Conservation (phyloP, 2,113 vertebrate genomes). For the Leptodactylus fuscus region DNA sequence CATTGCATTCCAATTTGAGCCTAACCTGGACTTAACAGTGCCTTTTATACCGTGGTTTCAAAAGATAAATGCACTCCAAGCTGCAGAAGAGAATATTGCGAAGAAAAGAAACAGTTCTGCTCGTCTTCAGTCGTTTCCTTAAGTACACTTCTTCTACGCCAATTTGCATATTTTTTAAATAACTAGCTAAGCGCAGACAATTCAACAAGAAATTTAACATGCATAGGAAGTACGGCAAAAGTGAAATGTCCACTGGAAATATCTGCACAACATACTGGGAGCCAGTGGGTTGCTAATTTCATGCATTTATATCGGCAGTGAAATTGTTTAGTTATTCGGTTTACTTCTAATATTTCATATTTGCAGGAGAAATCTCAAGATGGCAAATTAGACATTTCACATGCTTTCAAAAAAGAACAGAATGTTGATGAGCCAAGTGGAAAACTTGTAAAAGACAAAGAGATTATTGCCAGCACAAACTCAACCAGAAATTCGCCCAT, state of each 20-base stretch:
- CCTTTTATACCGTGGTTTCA: slow-evolving; percentile 45
- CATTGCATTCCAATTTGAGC: slow-evolving; percentile 48
- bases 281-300: slow-evolving; percentile 57
- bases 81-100: slow-evolving; percentile 41
- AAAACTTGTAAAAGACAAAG: slow-evolving; percentile 52
- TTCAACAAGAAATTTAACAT: slow-evolving; percentile 47
- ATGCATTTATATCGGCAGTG: slow-evolving; percentile 50
- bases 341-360: slow-evolving; percentile 52
- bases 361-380: slow-evolving; percentile 75
- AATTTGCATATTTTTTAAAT: slow-evolving; percentile 55
- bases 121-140: slow-evolving; percentile 51
- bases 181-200: slow-evolving; percentile 45
- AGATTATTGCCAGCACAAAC: slow-evolving; percentile 21
- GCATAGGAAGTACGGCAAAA: slow-evolving; percentile 23
- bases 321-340: slow-evolving; percentile 53
- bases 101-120: slow-evolving; percentile 37
- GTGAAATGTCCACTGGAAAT: slow-evolving; percentile 55
- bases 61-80: slow-evolving; percentile 53
- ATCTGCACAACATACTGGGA: slow-evolving; percentile 49
- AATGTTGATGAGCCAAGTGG: slow-evolving; percentile 60
- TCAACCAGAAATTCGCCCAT: slow-evolving; percentile 29
- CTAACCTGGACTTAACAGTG: slow-evolving; percentile 46
- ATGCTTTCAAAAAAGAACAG: slow-evolving; percentile 71
- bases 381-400: slow-evolving; percentile 72
- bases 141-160: slow-evolving; percentile 57